A percentile compares a stretch with the other conserved stretches of the same genome.
phyloP scores from a whole-genome alignment of 2,113 vertebrate species.

The Oostethus manadensis region DNA sequence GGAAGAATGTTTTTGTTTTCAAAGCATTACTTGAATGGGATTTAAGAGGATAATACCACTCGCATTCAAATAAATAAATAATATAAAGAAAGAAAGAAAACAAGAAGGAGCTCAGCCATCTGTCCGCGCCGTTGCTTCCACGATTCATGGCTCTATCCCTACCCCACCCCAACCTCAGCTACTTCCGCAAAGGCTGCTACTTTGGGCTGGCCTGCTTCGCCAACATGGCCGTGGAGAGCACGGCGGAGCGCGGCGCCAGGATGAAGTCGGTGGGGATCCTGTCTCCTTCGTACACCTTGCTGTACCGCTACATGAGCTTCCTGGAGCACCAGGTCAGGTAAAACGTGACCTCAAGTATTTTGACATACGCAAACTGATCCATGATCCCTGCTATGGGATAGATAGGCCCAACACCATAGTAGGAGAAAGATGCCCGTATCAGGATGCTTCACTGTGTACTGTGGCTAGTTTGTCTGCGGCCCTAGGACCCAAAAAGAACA shows the following conservation, averaged over 20 bases:
- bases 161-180: conserved; percentile 65
- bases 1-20: neutral
- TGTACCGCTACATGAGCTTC: conserved; percentile 94
- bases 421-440: too few relatives aligned
- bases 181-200: conserved; percentile 90
- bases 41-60: too few relatives aligned
- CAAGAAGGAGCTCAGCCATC: conserved; percentile 40
- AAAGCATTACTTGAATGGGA: too few relatives aligned
- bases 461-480: too few relatives aligned
- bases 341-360: too few relatives aligned
- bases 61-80: conserved; percentile 8
- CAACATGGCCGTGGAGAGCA: conserved; percentile 94
- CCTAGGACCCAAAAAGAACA: too few relatives aligned
- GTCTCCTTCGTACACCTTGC: conserved; percentile 89
- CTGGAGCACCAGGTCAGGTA: conserved; percentile 96
- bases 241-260: conserved; percentile 85
- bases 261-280: conserved; percentile 97
- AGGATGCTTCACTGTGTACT: too few relatives aligned
- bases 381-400: too few relatives aligned
- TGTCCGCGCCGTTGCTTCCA: conserved; percentile 35
- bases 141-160: conserved; percentile 40
- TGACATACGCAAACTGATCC: too few relatives aligned
- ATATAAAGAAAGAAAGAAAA: conserved; percentile 4
- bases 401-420: too few relatives aligned
- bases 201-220: conserved; percentile 94